phyloP scores from a whole-genome alignment of 2,113 vertebrate species.

The Oxygymnocypris stewartii region DNA sequence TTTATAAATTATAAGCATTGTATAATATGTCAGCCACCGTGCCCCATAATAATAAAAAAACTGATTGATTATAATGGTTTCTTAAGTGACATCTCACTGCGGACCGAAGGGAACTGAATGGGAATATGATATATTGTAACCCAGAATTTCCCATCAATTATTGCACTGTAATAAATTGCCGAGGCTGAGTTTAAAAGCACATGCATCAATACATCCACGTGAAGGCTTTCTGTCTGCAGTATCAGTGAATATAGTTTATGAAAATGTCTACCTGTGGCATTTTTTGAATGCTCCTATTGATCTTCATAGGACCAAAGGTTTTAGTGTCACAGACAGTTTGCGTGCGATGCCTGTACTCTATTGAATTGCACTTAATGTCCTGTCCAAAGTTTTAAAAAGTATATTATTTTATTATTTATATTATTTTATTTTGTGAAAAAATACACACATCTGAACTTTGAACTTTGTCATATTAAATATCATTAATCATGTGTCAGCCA shows the following conservation, averaged over 20 bases:
- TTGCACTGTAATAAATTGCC: constrained; percentile 15
- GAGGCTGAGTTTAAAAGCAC: background rate
- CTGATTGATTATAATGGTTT: constrained; percentile 9
- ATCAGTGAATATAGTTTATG: background rate
- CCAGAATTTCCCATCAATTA: constrained; percentile 20
- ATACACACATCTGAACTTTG: background rate
- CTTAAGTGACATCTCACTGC: background rate
- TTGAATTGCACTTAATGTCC: background rate
- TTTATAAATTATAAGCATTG: background rate
- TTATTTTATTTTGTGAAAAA: background rate
- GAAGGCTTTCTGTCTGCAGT: background rate
- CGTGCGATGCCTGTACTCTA: background rate
- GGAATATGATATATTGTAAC: constrained; percentile 22
- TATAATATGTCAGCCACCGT: constrained; percentile 6
- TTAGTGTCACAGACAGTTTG: background rate
- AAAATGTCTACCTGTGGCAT: background rate
- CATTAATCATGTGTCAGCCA: background rate
- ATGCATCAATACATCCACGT: background rate
- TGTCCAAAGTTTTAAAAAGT: background rate
- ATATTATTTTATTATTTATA: background rate
- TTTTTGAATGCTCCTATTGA: background rate
- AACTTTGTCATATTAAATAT: background rate
- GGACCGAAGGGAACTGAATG: background rate
- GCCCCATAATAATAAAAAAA: background rate
- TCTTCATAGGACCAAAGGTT: background rate